These are phyloP conservation scores for Pelecanus crispus DNA, from an alignment of 2,113 vertebrate species.

Conservation along the genomic window DNA sequence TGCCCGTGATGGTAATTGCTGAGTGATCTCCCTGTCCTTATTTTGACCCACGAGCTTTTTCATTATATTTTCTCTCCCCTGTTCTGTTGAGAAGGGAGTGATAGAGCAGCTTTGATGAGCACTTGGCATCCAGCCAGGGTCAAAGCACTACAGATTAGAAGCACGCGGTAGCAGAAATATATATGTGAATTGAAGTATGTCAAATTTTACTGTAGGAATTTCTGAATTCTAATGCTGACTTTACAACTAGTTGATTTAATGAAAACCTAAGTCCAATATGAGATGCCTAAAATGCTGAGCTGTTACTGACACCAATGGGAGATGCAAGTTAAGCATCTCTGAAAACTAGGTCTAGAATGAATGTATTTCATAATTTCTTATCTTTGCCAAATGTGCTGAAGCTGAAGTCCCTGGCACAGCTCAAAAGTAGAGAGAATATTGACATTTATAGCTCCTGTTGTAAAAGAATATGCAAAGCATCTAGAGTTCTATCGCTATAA, in stretches of 20 bases:
- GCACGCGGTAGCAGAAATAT: neutral
- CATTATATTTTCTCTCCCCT: too few species aligned
- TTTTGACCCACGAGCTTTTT: too few species aligned
- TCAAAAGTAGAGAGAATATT: neutral
- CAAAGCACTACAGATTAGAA: neutral
- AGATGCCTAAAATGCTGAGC: neutral
- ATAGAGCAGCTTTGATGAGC: too few species aligned
- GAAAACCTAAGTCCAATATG: neutral
- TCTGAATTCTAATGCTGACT: neutral
- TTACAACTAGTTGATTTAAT: neutral
- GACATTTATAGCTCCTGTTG: neutral
- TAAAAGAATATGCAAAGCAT: neutral
- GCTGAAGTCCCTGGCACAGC: neutral
- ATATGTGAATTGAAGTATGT: neutral
- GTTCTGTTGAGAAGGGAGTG: too few species aligned
- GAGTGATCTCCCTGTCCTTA: too few species aligned
- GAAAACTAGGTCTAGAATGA: neutral
- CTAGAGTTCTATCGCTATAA: neutral
- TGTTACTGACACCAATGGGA: neutral
- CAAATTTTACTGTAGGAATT: neutral
- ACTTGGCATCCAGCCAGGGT: too few species aligned
- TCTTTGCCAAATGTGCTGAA: neutral
- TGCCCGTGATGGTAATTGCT: too few species aligned
- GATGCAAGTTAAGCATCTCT: neutral
- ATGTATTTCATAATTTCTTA: neutral